Percentiles rank a stretch among this genome's conserved stretches.
These are phyloP conservation scores for Periparus ater DNA, from an alignment of 2,797 vertebrate species.

Conservation along the genomic window DNA sequence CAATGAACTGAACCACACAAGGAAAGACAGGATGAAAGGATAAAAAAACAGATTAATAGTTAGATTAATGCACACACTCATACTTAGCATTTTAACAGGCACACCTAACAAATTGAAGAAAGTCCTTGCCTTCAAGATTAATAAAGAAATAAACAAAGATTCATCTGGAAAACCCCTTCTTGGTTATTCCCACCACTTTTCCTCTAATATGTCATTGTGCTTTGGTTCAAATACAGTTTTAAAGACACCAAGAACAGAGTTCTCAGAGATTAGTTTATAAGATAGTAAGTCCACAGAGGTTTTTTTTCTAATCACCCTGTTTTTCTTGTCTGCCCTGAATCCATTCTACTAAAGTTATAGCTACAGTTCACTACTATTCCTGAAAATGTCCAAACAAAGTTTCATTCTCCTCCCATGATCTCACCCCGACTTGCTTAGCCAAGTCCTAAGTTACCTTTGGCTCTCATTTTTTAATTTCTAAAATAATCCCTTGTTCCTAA, in stretches of 20 bases:
- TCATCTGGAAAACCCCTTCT: neutral
- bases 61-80: neutral
- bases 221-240: neutral
- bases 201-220: neutral
- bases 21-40: neutral
- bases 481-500: neutral
- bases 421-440: neutral
- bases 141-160: neutral
- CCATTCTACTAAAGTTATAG: neutral
- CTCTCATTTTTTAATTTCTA: neutral
- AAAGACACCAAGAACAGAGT: neutral
- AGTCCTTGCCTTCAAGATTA: neutral
- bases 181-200: neutral
- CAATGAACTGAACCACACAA: neutral
- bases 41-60: neutral
- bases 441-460: neutral
- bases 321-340: neutral
- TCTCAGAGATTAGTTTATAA: neutral
- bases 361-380: neutral
- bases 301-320: neutral
- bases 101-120: neutral
- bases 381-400: neutral
- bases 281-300: neutral
- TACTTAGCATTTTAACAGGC: neutral
- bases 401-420: neutral